Evolutionary conservation across 30 jellyfish, hydroid and myxozoan species (phyloP), one percentile per base, ranked within the genome.

Genomic region (Morbakka virulenta): DNA sequence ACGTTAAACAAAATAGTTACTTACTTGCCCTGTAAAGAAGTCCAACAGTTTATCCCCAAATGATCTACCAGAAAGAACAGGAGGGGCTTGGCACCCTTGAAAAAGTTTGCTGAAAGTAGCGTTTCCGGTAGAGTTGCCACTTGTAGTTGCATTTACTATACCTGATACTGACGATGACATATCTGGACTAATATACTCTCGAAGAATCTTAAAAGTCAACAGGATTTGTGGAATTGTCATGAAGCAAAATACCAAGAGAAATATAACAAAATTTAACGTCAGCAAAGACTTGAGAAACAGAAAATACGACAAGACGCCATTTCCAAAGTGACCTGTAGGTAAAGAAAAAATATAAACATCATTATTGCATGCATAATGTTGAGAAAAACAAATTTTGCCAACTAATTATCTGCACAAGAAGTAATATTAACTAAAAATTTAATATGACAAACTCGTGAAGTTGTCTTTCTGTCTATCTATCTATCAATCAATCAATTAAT

Each of bases 1-100:
- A n/a, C n/a, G n/a, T n/a, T n/a, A n/a, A n/a, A n/a, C n/a, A n/a
- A n/a, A n/a, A n/a, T n/a, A n/a, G n/a, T n/a, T n/a, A n/a, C 57
- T 27, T 89, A 89, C 97, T 89, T 92, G 96, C 2, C 98, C 98
- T 50, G 98, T 92, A 52, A 92, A 78, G 63, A 92, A 92, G 76
- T 92, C 98, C 23, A 92, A 77, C 13, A 92, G 28, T 2, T 84
- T 84, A 23, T 85, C 93, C 29, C 76, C 69, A 2, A 61, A 4
- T 23, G 93, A 23, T n/a, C 80, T 76, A 67, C 76, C 72, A 0
- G 26, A 50, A 35, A 72, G 74, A 31, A 35, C 53, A 23, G 80
- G 2, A 31, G 72, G 49, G 0, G 77, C 32, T 22, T 53, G 4
- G 36, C 67, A 50, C 13, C 33, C 48, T 36, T 48, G 47, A 6